phyloP scores from a whole-genome alignment of 2,797 vertebrate genomes.

The Syndactyla subalaris region DNA sequence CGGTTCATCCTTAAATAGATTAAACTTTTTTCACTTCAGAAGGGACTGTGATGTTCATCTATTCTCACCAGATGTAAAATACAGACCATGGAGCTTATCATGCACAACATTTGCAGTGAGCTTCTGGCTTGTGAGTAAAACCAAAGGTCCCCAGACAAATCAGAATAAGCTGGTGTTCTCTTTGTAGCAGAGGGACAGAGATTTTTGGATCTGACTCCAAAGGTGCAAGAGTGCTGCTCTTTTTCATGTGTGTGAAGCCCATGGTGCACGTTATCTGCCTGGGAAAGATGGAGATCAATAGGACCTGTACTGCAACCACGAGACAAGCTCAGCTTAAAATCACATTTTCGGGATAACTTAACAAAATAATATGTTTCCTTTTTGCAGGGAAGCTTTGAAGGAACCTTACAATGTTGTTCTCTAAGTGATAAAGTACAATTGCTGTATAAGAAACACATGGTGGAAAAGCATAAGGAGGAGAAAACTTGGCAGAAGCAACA shows the following conservation, averaged over 20 bases:
- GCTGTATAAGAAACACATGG: not conserved
- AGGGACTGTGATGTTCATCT: not conserved
- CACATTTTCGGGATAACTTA: slow-evolving; percentile 50
- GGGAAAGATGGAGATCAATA: slow-evolving; percentile 46
- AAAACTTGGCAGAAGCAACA: slow-evolving; percentile 35
- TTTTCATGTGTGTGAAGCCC: not conserved
- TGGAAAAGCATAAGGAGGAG: not conserved
- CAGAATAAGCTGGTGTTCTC: not conserved
- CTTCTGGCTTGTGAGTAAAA: not conserved
- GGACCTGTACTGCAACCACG: slow-evolving; percentile 22
- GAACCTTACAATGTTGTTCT: not conserved
- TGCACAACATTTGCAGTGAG: not conserved
- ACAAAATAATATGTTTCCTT: slow-evolving; percentile 52
- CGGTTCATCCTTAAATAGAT: not conserved
- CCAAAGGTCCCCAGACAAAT: not conserved
- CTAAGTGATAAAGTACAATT: not conserved
- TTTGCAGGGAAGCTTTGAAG: not conserved
- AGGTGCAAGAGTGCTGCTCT: not conserved
- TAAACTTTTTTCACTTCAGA: not conserved
- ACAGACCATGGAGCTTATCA: not conserved
- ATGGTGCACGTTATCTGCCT: not conserved
- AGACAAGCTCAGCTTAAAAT: slow-evolving; percentile 14
- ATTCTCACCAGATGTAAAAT: not conserved
- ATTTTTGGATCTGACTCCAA: not conserved
- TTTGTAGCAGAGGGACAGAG: not conserved